Evolutionary conservation across 2,113 vertebrate species (phyloP).

Genomic region (Cardinalis cardinalis): DNA sequence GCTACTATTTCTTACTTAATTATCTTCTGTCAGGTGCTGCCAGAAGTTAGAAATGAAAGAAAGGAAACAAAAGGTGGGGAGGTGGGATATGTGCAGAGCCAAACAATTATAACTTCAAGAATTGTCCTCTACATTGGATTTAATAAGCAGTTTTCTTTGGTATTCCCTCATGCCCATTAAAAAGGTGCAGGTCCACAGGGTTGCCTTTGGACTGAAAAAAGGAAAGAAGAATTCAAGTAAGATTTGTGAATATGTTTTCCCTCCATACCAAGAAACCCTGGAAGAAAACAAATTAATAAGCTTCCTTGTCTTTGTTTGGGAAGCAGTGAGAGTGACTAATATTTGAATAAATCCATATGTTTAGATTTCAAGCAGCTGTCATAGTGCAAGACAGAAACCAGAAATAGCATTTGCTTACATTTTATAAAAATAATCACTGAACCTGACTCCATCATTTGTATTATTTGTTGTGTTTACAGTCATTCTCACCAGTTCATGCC

Average conservation of each 20-base stretch:
- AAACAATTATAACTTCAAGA: not conserved
- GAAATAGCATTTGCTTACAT: conserved; percentile 9
- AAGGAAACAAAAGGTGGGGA: not conserved
- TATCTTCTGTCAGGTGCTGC: not conserved
- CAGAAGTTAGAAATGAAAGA: not conserved
- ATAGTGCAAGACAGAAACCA: not conserved
- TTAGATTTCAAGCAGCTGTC: conserved; percentile 10
- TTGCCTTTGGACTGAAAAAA: not conserved
- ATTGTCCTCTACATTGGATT: not conserved
- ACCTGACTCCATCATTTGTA: not conserved
- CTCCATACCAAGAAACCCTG: not conserved
- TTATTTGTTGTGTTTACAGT: conserved; percentile 1
- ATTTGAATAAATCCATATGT: conserved; percentile 38
- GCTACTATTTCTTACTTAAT: not conserved
- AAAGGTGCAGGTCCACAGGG: not conserved
- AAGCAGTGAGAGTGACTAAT: conserved; percentile 12
- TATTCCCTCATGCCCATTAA: not conserved
- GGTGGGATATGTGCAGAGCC: not conserved
- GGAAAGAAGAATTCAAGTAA: not conserved
- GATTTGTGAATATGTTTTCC: not conserved
- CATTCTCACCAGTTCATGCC: not conserved
- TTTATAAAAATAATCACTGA: conserved; percentile 9
- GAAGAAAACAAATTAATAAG: not conserved
- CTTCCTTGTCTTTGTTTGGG: not conserved
- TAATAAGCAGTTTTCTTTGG: not conserved